Conservation (phyloP, 1,140 invertebrate genomes). For the Paraescarpia echinospica region DNA sequence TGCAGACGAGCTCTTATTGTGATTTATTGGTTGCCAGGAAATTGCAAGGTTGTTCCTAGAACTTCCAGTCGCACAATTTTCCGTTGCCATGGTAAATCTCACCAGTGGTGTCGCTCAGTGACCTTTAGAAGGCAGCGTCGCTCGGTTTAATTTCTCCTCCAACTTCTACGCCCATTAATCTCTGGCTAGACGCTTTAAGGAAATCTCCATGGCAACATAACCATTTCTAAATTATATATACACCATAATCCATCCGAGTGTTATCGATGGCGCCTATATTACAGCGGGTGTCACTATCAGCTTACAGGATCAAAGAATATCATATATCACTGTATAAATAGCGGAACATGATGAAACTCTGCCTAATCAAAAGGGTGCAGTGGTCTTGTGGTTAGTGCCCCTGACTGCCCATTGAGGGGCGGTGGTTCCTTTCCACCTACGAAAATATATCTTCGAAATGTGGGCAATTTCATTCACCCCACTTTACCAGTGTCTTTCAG, state of each 20-base stretch:
- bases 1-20: neutral
- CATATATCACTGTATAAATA: neutral
- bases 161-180: neutral
- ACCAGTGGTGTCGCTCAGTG: too few species aligned
- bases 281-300: too few species aligned
- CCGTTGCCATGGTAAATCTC: neutral
- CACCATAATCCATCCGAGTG: neutral
- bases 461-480: too few species aligned
- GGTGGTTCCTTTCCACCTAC: too few species aligned
- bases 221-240: neutral
- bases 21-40: neutral
- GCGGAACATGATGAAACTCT: too few species aligned
- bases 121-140: neutral
- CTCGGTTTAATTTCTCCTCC: neutral
- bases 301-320: neutral
- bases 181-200: neutral
- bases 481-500: too few species aligned
- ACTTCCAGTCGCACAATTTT: neutral
- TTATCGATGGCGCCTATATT: neutral
- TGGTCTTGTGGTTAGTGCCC: too few species aligned
- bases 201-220: neutral
- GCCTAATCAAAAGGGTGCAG: too few species aligned
- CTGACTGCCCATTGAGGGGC: too few species aligned
- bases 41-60: neutral
- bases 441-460: too few species aligned